phyloP scores from a whole-genome alignment of 2,113 vertebrate species.

The Cyphomyrus plagiostoma region DNA sequence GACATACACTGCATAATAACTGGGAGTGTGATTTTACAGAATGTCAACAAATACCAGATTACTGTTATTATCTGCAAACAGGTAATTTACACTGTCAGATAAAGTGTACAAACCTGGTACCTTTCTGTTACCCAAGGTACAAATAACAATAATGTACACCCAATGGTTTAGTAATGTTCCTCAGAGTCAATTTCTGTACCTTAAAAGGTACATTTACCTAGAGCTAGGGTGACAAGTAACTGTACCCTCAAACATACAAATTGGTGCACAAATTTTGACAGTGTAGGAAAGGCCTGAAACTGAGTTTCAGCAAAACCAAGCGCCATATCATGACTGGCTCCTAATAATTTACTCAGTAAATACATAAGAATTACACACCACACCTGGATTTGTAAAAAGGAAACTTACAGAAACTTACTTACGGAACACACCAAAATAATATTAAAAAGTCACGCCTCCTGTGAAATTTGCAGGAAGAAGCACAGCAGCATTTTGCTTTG shows the following conservation, averaged over 20 bases:
- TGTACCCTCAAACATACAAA: background rate
- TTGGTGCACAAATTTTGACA: background rate
- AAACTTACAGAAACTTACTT: background rate
- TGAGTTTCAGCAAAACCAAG: background rate
- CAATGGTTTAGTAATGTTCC: background rate
- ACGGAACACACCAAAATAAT: background rate
- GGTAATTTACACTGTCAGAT: background rate
- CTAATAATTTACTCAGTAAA: background rate
- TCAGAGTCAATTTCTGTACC: background rate
- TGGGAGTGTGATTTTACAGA: background rate
- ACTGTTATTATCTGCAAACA: background rate
- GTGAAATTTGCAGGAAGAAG: background rate
- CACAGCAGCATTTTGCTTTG: background rate
- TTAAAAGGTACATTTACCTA: background rate
- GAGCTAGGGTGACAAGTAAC: background rate
- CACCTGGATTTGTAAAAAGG: background rate
- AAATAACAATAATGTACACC: background rate
- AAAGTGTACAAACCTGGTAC: background rate
- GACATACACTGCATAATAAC: background rate
- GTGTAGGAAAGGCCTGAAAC: background rate
- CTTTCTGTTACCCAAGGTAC: background rate
- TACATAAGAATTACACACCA: background rate
- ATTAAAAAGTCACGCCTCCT: background rate
- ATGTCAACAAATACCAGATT: background rate
- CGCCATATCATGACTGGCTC: background rate